Percentiles rank a stretch among this genome's conserved stretches.
phyloP scores from a whole-genome alignment of 2,797 vertebrate species.

The Brotula barbata region DNA sequence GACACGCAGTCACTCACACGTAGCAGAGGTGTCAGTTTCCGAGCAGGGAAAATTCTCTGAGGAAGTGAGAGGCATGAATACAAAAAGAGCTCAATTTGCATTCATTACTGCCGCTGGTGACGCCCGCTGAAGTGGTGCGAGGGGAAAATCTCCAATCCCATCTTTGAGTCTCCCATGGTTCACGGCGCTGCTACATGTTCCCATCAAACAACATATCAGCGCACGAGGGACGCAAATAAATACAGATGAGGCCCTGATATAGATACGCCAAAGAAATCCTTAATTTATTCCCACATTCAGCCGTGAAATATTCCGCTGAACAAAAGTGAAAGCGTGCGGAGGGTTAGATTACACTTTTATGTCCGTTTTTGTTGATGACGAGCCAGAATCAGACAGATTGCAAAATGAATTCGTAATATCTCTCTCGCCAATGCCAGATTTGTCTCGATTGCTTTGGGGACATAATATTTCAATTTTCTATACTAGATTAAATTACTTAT shows the following conservation, averaged over 20 bases:
- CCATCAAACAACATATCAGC: slow-evolving; percentile 54
- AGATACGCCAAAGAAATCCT: slow-evolving; percentile 22
- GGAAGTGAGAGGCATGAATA: slow-evolving; percentile 32
- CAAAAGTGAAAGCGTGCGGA: slow-evolving; percentile 17
- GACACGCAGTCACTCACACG: slow-evolving; percentile 40
- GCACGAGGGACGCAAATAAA: slow-evolving; percentile 41
- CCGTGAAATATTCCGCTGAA: slow-evolving; percentile 19
- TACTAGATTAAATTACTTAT: too few species aligned
- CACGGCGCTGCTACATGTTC: slow-evolving; percentile 56
- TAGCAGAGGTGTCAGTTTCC: slow-evolving; percentile 39
- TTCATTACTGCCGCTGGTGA: slow-evolving; percentile 56
- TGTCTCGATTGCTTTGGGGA: too few species aligned
- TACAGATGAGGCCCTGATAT: slow-evolving; percentile 17
- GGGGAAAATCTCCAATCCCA: slow-evolving; percentile 37
- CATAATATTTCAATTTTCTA: too few species aligned
- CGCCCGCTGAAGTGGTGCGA: slow-evolving; percentile 16
- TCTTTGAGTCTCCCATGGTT: slow-evolving; percentile 43
- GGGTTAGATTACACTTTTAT: slow-evolving; percentile 16
- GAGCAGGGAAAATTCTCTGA: slow-evolving; percentile 26
- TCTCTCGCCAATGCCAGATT: too few species aligned
- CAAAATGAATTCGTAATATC: too few species aligned
- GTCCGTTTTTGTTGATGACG: slow-evolving; percentile 9
- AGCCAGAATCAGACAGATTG: too few species aligned
- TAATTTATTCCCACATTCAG: slow-evolving; percentile 27
- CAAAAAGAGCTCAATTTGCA: slow-evolving; percentile 45